Evolutionary conservation across 2,888 invertebrate genomes (phyloP), one percentile per base, ranked within the genome.

Genomic region (Microchrysa polita): DNA sequence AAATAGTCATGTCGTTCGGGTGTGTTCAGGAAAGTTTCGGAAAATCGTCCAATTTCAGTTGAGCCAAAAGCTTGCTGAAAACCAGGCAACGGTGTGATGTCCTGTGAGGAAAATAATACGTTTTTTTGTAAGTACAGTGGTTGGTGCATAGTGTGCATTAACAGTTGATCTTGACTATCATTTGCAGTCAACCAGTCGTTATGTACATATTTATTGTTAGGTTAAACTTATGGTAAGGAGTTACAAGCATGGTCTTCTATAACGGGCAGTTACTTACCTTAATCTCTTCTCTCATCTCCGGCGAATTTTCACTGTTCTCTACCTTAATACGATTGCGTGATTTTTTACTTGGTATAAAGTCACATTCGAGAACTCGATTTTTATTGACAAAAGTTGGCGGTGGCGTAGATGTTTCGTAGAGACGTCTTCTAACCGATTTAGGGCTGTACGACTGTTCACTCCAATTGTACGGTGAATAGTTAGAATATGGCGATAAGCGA

Each of bases 41-140:
- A 91, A 79, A 93, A 94, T 77, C 92, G 90, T n/a, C 94, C 94
- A 77, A 94, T 92, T 84, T 93, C 94, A 23, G 94, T 94, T 34
- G 93, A 92, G 27, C 94, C 94, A 82, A 94, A 94, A 0, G 94
- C 93, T 85, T 93, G 93, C 81, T 93, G 93, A 81, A 94, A 94
- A 60, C 93, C 93, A 5, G 93, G 93, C 74, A 93, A 83, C 5
- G 93, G 92, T 73, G 82, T 83, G 9, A 83, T 81, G 61, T 84
- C 81, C 83, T 79, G 61, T 5, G 67, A 34, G 2, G 27, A 34
- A 7, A 34, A 34, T 34, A 34, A 34, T 34, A n/a, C 27, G 27
- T 34, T 34, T 34, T n/a, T n/a, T n/a, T n/a, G n/a, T n/a, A n/a
- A n/a, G n/a, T n/a, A n/a, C n/a, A n/a, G n/a, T n/a, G n/a, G n/a